Conservation (phyloP, 2,888 invertebrate genomes). For the Cheilosia vernalis region DNA sequence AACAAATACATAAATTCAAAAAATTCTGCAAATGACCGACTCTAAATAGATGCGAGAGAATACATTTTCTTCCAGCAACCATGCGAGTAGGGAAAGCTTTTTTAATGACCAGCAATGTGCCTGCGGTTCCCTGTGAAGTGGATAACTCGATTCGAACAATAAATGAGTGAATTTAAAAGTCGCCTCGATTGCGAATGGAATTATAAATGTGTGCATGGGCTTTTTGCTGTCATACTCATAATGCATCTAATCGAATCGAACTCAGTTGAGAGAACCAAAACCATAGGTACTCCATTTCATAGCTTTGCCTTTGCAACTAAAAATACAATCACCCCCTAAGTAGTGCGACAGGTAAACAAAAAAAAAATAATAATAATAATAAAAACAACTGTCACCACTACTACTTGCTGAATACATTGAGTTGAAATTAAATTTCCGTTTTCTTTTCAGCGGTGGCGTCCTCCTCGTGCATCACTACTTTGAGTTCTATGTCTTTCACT, state of each 20-base stretch:
- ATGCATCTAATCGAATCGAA: slow-evolving; percentile 64
- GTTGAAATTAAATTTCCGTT: slow-evolving; percentile 80
- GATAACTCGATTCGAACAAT: background rate
- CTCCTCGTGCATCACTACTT: slow-evolving; percentile 81
- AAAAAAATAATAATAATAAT: background rate
- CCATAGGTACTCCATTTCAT: slow-evolving; percentile 59
- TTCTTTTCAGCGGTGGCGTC: slow-evolving; percentile 80
- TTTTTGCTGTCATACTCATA: slow-evolving; percentile 39
- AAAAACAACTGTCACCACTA: slow-evolving; percentile 21
- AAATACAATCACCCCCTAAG: slow-evolving; percentile 25
- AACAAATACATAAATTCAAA: slow-evolving; percentile 10
- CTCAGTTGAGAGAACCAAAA: slow-evolving; percentile 61
- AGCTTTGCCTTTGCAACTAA: slow-evolving; percentile 47
- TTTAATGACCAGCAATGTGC: slow-evolving; percentile 4
- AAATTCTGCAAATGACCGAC: slow-evolving; percentile 35
- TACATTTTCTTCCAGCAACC: slow-evolving; percentile 34
- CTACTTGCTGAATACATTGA: slow-evolving; percentile 55
- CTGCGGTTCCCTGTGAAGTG: slow-evolving; percentile 6
- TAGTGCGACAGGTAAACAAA: background rate
- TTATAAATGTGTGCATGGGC: slow-evolving; percentile 50
- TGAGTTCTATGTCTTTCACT: slow-evolving; percentile 81
- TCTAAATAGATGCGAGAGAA: slow-evolving; percentile 38
- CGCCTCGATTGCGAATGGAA: slow-evolving; percentile 58
- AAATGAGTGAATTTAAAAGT: slow-evolving; percentile 57
- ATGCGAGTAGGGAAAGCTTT: background rate